Conservation (phyloP, 35 echinoderm and acorn worm genomes). For the Anneissia japonica region DNA sequence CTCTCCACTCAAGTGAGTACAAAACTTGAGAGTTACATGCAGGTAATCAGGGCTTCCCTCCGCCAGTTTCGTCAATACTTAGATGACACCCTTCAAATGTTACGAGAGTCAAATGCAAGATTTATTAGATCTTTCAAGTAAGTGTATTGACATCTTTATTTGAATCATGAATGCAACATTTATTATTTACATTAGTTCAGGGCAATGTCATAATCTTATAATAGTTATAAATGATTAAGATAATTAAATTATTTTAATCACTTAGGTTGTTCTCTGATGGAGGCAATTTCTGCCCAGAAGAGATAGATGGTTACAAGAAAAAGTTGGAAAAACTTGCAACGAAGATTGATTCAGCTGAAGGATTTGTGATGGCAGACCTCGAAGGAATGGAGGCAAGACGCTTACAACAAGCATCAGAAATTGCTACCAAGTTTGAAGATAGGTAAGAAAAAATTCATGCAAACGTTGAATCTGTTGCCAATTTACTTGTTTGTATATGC, state of each 20-base stretch:
- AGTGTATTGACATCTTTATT: conserved; percentile 13
- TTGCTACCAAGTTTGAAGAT: conserved; percentile 95
- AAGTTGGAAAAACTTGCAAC: conserved; percentile 88
- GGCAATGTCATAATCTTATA: neutral
- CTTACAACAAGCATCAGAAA: conserved; percentile 75
- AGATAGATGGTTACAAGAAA: conserved; percentile 87
- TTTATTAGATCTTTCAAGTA: conserved; percentile 99
- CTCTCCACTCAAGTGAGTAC: conserved; percentile 81
- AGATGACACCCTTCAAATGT: conserved; percentile 92
- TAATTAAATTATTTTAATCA: too few species aligned
- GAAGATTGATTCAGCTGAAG: conserved; percentile 93
- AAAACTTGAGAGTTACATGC: conserved; percentile 87
- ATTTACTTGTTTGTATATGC: too few species aligned
- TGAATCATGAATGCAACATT: too few species aligned
- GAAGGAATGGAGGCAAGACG: conserved; percentile 93
- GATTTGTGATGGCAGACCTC: conserved; percentile 95
- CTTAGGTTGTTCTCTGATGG: conserved; percentile 87
- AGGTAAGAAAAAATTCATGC: too few species aligned
- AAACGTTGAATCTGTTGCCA: too few species aligned
- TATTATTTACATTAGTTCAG: neutral
- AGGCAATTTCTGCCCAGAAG: conserved; percentile 91
- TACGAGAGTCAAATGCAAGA: conserved; percentile 91
- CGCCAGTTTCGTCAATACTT: conserved; percentile 88
- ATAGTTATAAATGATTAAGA: neutral
- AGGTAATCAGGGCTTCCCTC: conserved; percentile 76